Percentiles rank a stretch among this genome's conserved stretches.
phyloP scores from a whole-genome alignment of 2,888 invertebrate species.

The Ditula angustiorana region DNA sequence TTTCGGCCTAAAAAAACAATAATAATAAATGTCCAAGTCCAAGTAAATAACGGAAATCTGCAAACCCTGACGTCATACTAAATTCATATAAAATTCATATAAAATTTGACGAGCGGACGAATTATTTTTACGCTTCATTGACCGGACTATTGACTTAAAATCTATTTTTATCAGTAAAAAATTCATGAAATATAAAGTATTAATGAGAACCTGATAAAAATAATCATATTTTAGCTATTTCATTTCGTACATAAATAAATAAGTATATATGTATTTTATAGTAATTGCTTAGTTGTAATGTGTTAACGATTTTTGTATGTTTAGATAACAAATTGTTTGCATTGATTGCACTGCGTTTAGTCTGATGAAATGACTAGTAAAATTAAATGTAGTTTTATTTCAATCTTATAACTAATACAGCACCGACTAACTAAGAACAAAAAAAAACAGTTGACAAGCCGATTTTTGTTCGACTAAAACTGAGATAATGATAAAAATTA shows the following conservation, averaged over 20 bases:
- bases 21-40: too few species aligned
- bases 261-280: background rate
- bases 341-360: slow-evolving; percentile 2
- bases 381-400: slow-evolving; percentile 38
- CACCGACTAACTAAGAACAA: slow-evolving; percentile 50
- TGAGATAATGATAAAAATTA: too few species aligned
- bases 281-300: background rate
- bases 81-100: too few species aligned
- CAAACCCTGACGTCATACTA: too few species aligned
- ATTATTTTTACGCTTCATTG: background rate
- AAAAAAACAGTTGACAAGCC: too few species aligned
- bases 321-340: background rate
- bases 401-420: slow-evolving; percentile 52
- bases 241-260: too few species aligned
- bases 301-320: too few species aligned
- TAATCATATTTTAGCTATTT: background rate
- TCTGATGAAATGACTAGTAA: slow-evolving; percentile 23
- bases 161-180: background rate
- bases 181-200: too few species aligned
- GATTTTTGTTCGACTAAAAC: too few species aligned
- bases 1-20: background rate
- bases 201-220: background rate
- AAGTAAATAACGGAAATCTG: too few species aligned
- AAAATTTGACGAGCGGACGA: background rate
- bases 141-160: background rate